A percentile compares a stretch with the other conserved stretches of the same genome.
phyloP scores from a whole-genome alignment of 1,140 invertebrate species.

The Anastatus disparis region DNA sequence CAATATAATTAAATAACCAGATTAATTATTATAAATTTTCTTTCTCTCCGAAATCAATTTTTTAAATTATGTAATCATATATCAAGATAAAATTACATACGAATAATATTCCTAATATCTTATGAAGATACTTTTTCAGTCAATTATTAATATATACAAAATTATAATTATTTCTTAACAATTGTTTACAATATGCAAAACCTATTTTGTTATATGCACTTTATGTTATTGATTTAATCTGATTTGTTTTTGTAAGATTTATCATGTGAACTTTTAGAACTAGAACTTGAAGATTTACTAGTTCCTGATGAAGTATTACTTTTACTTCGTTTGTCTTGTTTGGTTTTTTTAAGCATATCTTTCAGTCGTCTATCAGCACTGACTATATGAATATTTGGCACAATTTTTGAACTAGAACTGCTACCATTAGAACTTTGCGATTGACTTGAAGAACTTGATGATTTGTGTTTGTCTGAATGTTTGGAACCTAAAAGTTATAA shows the following conservation, averaged over 20 bases:
- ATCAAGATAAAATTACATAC: too few species aligned
- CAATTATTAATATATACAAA: too few species aligned
- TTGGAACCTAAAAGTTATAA: slow-evolving; percentile 49
- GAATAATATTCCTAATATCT: too few species aligned
- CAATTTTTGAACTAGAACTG: slow-evolving; percentile 51
- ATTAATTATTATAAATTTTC: too few species aligned
- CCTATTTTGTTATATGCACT: too few species aligned
- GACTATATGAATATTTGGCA: slow-evolving; percentile 76
- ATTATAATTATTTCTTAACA: too few species aligned
- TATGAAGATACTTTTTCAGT: too few species aligned
- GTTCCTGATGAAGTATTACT: slow-evolving; percentile 44
- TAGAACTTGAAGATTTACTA: slow-evolving; percentile 51
- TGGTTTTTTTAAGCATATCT: slow-evolving; percentile 85
- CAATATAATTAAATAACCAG: too few species aligned
- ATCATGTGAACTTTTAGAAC: slow-evolving; percentile 57
- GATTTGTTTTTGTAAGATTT: slow-evolving; percentile 59
- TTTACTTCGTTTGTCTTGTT: slow-evolving; percentile 66
- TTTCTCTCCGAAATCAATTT: too few species aligned
- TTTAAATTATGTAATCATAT: too few species aligned
- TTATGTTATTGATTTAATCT: too few species aligned
- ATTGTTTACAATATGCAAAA: too few species aligned
- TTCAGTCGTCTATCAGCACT: slow-evolving; percentile 82
- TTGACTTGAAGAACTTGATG: slow-evolving; percentile 44
- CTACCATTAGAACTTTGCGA: slow-evolving; percentile 40
- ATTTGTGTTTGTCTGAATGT: slow-evolving; percentile 51